A percentile compares a stretch with the other conserved stretches of the same genome.
These are phyloP conservation scores for Pogonomyrmex barbatus DNA, from an alignment of 1,140 invertebrate species.

Conservation along the genomic window DNA sequence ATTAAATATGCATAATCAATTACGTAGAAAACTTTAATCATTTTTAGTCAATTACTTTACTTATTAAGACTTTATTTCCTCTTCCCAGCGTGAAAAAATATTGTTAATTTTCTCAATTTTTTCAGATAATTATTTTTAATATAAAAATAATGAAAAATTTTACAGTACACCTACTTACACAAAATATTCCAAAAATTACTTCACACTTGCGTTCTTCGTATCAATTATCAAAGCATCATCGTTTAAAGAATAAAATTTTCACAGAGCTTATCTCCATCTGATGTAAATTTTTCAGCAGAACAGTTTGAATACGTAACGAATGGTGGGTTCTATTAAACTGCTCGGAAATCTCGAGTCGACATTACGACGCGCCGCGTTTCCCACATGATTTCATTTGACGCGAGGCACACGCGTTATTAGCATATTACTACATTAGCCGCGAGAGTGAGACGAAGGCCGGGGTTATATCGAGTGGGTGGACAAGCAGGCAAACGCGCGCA, in stretches of 20 bases:
- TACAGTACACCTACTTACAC: neutral
- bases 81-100: neutral
- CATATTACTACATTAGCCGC: conserved; percentile 55
- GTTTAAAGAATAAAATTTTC: neutral
- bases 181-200: neutral
- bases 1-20: neutral
- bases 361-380: conserved; percentile 21
- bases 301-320: neutral
- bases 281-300: conserved; percentile 2
- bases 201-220: neutral
- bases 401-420: conserved; percentile 48
- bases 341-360: conserved; percentile 30
- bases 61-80: neutral
- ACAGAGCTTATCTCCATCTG: neutral
- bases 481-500: conserved; percentile 32
- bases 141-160: neutral
- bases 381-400: conserved; percentile 57
- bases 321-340: conserved; percentile 29
- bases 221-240: neutral
- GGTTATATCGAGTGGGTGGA: conserved; percentile 59
- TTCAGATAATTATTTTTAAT: conserved; percentile 15
- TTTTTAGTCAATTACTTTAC: neutral
- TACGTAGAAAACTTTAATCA: neutral
- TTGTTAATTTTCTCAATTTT: neutral
- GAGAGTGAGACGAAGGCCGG: conserved; percentile 57